These are phyloP conservation scores for Anabacerthia variegaticeps DNA, from an alignment of 2,797 vertebrate genomes.

Conservation along the genomic window DNA sequence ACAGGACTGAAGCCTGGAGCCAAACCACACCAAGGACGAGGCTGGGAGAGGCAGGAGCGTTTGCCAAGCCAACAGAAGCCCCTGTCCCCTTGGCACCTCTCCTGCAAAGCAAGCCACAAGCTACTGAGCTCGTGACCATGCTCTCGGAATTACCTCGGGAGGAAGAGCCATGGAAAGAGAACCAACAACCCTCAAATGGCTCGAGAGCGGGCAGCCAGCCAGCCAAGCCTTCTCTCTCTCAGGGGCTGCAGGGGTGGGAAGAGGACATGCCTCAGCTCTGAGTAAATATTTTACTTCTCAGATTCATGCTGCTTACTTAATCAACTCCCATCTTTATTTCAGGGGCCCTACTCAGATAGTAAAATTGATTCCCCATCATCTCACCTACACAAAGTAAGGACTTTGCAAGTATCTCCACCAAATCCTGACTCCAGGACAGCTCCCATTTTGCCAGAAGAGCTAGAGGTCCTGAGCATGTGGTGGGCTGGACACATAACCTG, in stretches of 20 bases:
- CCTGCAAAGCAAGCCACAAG: not conserved
- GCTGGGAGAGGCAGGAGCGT: not conserved
- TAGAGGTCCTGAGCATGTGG: fast-evolving
- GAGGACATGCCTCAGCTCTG: not conserved
- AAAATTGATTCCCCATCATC: not conserved
- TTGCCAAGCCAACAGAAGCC: not conserved
- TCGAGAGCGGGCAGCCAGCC: not conserved
- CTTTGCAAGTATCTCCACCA: not conserved
- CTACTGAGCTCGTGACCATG: fast-evolving
- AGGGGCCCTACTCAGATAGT: not conserved
- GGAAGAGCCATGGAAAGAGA: not conserved
- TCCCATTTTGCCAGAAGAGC: not conserved
- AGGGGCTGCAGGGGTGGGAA: not conserved
- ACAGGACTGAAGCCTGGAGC: not conserved
- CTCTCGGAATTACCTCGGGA: fast-evolving
- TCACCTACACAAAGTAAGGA: not conserved
- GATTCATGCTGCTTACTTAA: not conserved
- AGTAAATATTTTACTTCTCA: not conserved
- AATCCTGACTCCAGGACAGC: not conserved
- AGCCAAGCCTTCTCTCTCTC: not conserved
- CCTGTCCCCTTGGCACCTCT: not conserved
- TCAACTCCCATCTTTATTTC: not conserved
- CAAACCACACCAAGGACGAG: not conserved
- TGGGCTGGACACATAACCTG: not conserved
- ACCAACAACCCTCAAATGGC: not conserved